Evolutionary conservation across 1,140 invertebrate species (phyloP), one percentile per base, ranked within the genome.

Genomic region (Rhizoglyphus robini): DNA sequence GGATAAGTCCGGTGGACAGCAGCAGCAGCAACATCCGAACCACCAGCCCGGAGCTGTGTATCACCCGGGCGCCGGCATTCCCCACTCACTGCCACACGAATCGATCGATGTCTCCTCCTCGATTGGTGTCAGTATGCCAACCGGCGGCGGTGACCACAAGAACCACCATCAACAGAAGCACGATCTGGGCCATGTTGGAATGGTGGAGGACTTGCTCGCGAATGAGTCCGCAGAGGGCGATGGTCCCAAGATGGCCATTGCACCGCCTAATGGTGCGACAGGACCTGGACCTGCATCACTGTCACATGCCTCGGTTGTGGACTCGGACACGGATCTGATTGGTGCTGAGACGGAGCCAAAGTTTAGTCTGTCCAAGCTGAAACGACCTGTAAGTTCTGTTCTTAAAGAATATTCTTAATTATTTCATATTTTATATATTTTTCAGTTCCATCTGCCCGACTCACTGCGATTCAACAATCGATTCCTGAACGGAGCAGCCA

Each of bases 41-140:
- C n/a, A n/a, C n/a, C n/a, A n/a, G n/a, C n/a, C n/a, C n/a, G n/a
- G n/a, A n/a, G n/a, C n/a, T n/a, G n/a, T n/a, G n/a, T n/a, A n/a
- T n/a, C n/a, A n/a, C n/a, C n/a, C n/a, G n/a, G n/a, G n/a, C n/a
- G n/a, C n/a, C n/a, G n/a, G n/a, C n/a, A n/a, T n/a, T n/a, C n/a
- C n/a, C n/a, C n/a, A n/a, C n/a, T n/a, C n/a, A n/a, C n/a, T n/a
- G n/a, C n/a, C n/a, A n/a, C n/a, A 60, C 36, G 58, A 60, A 20
- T 38, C 32, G 2, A 60, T 60, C 29, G 58, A 60, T 60, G 58
- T 60, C 29, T 29, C 15, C 15, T 38, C 32, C 3, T 60, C 58
- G n/a, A 60, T 60, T 32, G 58, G 58, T 32, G 58, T 60, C 25
- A 58, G 54, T 58, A 46, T 13, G 11, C 48, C n/a, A 49, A 49